A percentile compares a stretch with the other conserved stretches of the same genome.
Evolutionary conservation across 2,797 vertebrate genomes (phyloP).

Genomic region (Allobates femoralis): DNA sequence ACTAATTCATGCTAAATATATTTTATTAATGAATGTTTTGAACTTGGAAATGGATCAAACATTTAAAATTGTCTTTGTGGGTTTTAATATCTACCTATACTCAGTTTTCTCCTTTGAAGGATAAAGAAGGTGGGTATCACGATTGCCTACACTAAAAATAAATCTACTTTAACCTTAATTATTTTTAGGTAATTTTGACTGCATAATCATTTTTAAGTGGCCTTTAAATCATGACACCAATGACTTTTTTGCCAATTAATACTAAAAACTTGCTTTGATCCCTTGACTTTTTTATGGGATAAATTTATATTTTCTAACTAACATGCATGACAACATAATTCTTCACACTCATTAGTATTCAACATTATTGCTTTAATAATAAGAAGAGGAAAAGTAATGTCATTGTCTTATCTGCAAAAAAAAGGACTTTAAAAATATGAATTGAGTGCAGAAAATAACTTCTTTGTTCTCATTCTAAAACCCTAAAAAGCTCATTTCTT

Average conservation of each 20-base stretch:
- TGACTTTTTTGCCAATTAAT: constrained; percentile 79
- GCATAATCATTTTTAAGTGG: constrained; percentile 72
- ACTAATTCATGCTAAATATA: constrained; percentile 67
- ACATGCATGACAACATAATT: constrained; percentile 78
- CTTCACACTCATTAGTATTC: constrained; percentile 75
- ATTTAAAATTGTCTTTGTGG: constrained; percentile 62
- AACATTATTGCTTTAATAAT: constrained; percentile 73
- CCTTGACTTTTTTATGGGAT: constrained; percentile 74
- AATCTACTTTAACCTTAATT: constrained; percentile 70
- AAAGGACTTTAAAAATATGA: constrained; percentile 66
- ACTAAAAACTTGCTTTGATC: constrained; percentile 77
- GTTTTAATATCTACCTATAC: constrained; percentile 62
- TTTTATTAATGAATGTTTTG: constrained; percentile 65
- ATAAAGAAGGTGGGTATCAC: constrained; percentile 60
- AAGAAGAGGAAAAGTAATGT: constrained; percentile 72
- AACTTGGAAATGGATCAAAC: constrained; percentile 65
- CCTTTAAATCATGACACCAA: constrained; percentile 73
- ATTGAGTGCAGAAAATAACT: constrained; percentile 45
- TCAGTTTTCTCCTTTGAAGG: constrained; percentile 63
- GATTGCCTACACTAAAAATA: constrained; percentile 66
- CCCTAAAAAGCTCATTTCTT: constrained; percentile 30
- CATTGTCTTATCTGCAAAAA: constrained; percentile 74
- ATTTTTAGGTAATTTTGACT: constrained; percentile 65
- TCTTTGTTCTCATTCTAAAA: constrained; percentile 44
- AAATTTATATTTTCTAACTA: constrained; percentile 79